Base-by-base conservation (phyloP, 2,113 vertebrate genomes). In the Lanius collurio region DNA sequence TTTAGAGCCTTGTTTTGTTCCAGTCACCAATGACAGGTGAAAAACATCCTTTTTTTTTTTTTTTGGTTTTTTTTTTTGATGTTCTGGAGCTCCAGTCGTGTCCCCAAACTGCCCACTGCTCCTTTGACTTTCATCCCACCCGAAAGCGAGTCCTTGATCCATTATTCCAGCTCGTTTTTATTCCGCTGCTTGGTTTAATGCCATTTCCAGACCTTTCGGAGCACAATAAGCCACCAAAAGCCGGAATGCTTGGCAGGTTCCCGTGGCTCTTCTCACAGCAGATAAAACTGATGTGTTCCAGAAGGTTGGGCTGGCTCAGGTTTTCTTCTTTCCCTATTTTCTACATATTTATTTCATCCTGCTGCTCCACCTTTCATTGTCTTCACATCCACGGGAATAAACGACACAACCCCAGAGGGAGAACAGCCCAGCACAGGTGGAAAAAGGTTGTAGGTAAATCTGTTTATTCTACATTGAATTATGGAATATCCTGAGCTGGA, bases 1-100 rank as follows among this genome's bases (percentile, higher is more conserved):
- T 82, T 96, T 80, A n/a, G 63, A 80, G 83, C 77, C 64, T 27
- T 57, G 37, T 65, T 95, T 90, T 92, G 71, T 92, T 95, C 91
- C 63, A 44, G 21, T 53, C 59, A n/a, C 65, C 67, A 44, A 44
- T 21, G 53, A 27, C 57, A 80, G 75, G 27, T 88, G 67, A 92
- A 85, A 94, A 95, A 82, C 1, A 5, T 50, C 46, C 21, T 16
- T 47, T 56, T 7, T 13, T 37, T n/a, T 18, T 44, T 28, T 49
- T 37, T 88, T 52, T 77, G 44, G n/a, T 13, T 37, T n/a, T 18
- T 44, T 28, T 49, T 37, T 88, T 52, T 77, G 44, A n/a, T 52
- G n/a, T 77, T 95, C 91, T 86, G 70, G 83, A 89, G 63, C 44
- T 53, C 46, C 50, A 18, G 28, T 41, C 46, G 0, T 37, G 39